Evolutionary conservation across 2,888 invertebrate species (phyloP).

Genomic region (Volucella inanis): DNA sequence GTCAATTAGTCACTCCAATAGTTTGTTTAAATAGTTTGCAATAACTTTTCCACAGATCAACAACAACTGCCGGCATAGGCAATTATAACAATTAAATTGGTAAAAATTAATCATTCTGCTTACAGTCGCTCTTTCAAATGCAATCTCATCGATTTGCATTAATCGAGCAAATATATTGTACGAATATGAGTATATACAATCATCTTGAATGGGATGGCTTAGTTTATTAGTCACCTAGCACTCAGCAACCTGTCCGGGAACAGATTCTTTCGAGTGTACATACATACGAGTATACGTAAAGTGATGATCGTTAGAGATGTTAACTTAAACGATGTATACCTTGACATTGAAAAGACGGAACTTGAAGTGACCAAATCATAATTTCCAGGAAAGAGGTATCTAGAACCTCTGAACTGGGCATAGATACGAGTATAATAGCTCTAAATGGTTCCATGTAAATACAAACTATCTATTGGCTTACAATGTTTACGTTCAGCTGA

Average conservation of each 20-base stretch:
- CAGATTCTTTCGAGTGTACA: not conserved
- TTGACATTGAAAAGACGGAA: conserved; percentile 63
- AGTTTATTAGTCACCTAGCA: conserved; percentile 24
- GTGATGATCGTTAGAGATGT: conserved; percentile 2
- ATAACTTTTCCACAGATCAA: too few species aligned
- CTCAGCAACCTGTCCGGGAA: not conserved
- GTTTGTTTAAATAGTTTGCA: too few species aligned
- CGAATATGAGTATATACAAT: not conserved
- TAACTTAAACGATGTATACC: conserved; percentile 25
- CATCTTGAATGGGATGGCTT: conserved; percentile 13
- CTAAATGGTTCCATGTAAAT: too few species aligned
- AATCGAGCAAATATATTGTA: conserved; percentile 18
- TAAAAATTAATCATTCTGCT: not conserved
- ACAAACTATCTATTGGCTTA: too few species aligned
- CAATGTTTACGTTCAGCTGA: too few species aligned
- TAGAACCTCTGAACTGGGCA: too few species aligned
- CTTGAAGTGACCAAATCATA: conserved; percentile 54
- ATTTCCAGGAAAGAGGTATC: not conserved
- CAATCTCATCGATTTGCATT: conserved; percentile 16
- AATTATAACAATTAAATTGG: not conserved
- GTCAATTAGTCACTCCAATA: too few species aligned
- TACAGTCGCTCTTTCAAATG: not conserved
- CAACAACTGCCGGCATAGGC: too few species aligned
- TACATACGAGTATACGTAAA: not conserved
- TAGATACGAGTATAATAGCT: too few species aligned